These are phyloP conservation scores for Sebastes variabilis DNA, from an alignment of 2,797 vertebrate genomes.

Conservation along the genomic window DNA sequence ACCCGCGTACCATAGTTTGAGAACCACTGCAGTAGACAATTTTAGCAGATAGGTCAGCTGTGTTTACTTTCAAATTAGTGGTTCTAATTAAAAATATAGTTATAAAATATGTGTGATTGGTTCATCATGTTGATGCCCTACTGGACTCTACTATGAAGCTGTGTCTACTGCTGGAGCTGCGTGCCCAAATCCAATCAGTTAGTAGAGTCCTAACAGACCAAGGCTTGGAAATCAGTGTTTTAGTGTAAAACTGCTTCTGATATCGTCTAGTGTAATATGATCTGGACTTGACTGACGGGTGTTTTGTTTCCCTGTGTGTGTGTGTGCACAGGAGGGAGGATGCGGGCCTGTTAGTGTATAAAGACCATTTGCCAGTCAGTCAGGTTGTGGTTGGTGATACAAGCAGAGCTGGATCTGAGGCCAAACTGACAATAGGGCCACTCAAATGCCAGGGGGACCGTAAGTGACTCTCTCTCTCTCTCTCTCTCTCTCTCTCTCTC, in stretches of 20 bases:
- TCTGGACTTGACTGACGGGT: background rate
- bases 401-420: slow-evolving; percentile 90
- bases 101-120: background rate
- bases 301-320: background rate
- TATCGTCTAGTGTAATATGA: background rate
- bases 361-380: slow-evolving; percentile 93
- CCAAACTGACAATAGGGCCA: slow-evolving; percentile 91
- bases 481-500: background rate
- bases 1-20: too few relatives aligned
- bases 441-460: slow-evolving; percentile 94
- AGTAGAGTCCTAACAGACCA: background rate
- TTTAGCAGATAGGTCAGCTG: background rate
- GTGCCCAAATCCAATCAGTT: background rate
- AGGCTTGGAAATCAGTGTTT: background rate
- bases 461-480: slow-evolving; percentile 79
- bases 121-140: background rate
- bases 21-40: background rate
- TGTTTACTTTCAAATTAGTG: background rate
- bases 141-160: background rate
- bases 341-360: slow-evolving; percentile 91
- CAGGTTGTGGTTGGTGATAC: slow-evolving; percentile 92
- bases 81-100: background rate
- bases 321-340: slow-evolving; percentile 89
- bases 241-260: background rate
- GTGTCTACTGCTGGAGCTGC: background rate